Conservation (phyloP, 2,113 vertebrate species). For the Serinus canaria region DNA sequence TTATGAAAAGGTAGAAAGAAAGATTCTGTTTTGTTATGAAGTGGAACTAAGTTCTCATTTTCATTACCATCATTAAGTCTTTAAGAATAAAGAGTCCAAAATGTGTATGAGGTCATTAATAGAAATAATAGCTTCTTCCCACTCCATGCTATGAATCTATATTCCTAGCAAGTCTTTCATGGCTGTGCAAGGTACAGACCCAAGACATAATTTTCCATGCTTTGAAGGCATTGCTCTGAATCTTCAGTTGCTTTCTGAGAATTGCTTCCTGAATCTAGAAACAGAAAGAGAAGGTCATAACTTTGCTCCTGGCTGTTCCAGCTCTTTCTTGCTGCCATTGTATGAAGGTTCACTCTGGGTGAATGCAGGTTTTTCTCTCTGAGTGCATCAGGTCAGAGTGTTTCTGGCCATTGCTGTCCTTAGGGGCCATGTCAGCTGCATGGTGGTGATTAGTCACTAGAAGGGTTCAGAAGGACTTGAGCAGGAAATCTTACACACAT, state of each 20-base stretch:
- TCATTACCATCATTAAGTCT: neutral
- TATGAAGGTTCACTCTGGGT: neutral
- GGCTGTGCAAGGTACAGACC: neutral
- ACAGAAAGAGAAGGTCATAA: neutral
- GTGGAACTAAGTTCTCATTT: neutral
- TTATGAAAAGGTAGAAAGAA: conserved; percentile 85
- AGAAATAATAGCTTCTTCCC: neutral
- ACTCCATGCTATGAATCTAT: neutral
- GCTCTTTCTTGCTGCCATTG: neutral
- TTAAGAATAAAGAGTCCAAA: neutral
- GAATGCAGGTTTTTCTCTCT: neutral
- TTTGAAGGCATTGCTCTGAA: neutral
- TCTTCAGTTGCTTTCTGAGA: neutral
- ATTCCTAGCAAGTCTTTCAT: neutral
- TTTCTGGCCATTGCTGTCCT: neutral
- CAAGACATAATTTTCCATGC: neutral
- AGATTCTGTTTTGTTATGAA: neutral
- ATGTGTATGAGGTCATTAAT: neutral
- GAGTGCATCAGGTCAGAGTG: neutral
- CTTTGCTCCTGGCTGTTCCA: neutral
- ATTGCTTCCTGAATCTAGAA: neutral
- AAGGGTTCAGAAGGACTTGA: neutral
- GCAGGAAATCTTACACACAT: neutral
- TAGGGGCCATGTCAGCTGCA: neutral
- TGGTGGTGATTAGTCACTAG: neutral